Base-by-base conservation (phyloP, 2,113 vertebrate genomes). In the Atlantisia rogersi region DNA sequence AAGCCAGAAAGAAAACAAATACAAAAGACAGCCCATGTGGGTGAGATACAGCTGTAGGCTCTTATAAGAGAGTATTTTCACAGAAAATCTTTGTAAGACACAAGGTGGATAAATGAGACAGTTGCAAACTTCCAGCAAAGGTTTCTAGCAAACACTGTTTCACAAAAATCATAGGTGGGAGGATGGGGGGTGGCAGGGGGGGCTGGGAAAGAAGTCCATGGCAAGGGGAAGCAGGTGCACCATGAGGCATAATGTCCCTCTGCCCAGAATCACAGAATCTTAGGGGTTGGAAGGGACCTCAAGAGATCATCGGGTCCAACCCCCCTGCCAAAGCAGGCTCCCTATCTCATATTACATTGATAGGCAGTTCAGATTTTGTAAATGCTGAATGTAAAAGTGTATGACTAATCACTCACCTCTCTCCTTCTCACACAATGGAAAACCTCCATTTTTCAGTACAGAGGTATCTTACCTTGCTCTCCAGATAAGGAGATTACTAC, bases 1-100 rank as follows among this genome's bases (percentile, higher is more conserved):
- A 92, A 86, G 3, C 37, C 53, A 60, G 64, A 80, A 46, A 86
- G 26, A 80, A 97, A 91, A 91, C 55, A 94, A 84, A 84, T 58
- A 77, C n/a, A 69, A 59, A 69, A 91, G n/a, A 73, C 39, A 85
- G 44, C 10, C 11, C 56, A 78, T 6, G 26, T 10, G 58, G 14
- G 59, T 79, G 56, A 56, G 68, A 75, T n/a, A 39, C 24, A 84
- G 22, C 11, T 87, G 50, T 2, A 63, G 35, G 29, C 11, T 56
- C 39, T 39, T 32, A 69, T 1, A 11, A 31, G 32, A 71, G 58
- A 56, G 32, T 60, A 62, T 39, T 71, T 88, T 82, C 58, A 81
- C 9, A 52, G 58, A 60, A 81, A 75, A 58, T 0, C 0, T 74
- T 75, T 13, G 40, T 4, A 13, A 78, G 50, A 86, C 17, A 59